Evolutionary conservation across 2,888 invertebrate species (phyloP).

Genomic region (Amphipoea lucens): DNA sequence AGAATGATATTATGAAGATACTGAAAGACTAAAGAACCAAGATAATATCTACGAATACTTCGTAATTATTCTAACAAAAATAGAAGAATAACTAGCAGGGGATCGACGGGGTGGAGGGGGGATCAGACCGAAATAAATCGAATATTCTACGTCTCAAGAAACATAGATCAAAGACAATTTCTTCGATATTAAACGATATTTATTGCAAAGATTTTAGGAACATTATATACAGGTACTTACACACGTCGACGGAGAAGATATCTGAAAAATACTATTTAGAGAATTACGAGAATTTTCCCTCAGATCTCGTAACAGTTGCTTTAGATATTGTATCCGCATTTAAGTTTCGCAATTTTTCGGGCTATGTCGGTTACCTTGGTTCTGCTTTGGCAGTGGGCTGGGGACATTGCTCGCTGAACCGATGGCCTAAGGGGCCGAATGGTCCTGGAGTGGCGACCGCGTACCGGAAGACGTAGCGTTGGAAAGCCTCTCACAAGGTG

Average conservation of each 20-base stretch:
- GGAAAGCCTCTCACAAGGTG: not conserved
- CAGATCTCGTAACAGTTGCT: not conserved
- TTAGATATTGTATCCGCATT: not conserved
- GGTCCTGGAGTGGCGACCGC: not conserved
- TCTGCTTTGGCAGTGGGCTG: not conserved
- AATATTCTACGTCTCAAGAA: not conserved
- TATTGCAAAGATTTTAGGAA: not conserved
- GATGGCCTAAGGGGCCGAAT: not conserved
- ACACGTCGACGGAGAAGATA: not conserved
- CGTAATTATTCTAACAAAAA: not conserved
- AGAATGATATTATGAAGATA: not conserved
- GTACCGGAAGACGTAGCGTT: not conserved
- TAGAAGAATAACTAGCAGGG: too few relatives aligned
- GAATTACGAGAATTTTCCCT: too few relatives aligned
- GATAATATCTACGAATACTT: not conserved
- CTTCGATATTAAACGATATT: not conserved
- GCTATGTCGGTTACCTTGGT: not conserved
- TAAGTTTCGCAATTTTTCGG: not conserved
- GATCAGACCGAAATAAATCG: too few relatives aligned
- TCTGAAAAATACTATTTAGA: not conserved
- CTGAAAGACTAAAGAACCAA: not conserved
- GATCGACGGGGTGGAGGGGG: too few relatives aligned
- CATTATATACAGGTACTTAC: not conserved
- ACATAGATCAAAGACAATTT: conserved; percentile 2
- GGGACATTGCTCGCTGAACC: not conserved